These are phyloP conservation scores for Eupithecia vulgata DNA, from an alignment of 2,888 invertebrate genomes.

Conservation along the genomic window DNA sequence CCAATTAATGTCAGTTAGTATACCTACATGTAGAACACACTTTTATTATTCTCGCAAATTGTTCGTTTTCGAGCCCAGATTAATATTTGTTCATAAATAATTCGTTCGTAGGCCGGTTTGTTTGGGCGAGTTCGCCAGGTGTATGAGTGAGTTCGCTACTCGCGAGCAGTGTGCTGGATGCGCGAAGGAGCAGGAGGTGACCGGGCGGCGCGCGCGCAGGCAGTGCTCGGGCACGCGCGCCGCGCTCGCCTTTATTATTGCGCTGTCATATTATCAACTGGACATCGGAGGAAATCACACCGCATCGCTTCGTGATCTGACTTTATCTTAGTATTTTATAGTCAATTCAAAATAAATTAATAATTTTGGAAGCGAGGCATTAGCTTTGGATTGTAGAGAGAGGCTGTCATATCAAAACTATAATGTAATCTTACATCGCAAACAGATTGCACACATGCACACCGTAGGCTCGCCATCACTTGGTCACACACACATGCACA, in stretches of 20 bases:
- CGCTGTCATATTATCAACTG: not conserved
- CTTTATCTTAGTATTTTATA: not conserved
- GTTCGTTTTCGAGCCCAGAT: not conserved
- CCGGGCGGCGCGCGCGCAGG: not conserved
- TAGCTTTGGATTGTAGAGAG: not conserved
- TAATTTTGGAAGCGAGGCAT: not conserved
- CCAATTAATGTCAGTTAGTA: not conserved
- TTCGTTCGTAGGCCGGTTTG: not conserved
- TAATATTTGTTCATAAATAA: not conserved
- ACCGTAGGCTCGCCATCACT: too few relatives aligned
- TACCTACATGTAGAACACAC: not conserved
- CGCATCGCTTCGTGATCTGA: not conserved
- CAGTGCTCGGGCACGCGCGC: not conserved
- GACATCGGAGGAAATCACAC: not conserved
- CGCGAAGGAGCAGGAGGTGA: not conserved
- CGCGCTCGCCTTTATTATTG: not conserved
- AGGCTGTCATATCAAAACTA: not conserved
- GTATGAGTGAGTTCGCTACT: not conserved
- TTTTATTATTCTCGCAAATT: not conserved
- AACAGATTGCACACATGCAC: too few relatives aligned
- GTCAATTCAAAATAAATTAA: not conserved
- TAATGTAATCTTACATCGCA: too few relatives aligned
- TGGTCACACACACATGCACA: too few relatives aligned
- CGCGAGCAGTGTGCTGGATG: not conserved
- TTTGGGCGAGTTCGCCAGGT: not conserved